Evolutionary conservation across 2,797 vertebrate genomes (phyloP).

Genomic region (Lagorchestes hirsutus): DNA sequence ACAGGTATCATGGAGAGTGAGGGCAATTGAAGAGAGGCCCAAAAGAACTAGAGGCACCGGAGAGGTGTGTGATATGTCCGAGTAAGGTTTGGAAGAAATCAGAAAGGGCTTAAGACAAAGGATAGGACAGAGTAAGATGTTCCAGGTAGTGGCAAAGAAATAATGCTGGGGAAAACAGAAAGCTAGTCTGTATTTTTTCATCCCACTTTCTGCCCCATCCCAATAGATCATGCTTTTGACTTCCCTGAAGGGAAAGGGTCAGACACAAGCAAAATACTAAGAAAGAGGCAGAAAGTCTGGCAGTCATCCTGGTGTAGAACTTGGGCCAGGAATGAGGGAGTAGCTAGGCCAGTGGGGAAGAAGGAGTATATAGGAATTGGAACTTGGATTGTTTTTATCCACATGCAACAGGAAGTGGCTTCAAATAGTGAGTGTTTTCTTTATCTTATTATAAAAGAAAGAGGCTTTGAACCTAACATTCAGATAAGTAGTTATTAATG

Average conservation of each 20-base stretch:
- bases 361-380: neutral
- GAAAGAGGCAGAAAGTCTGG: neutral
- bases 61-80: neutral
- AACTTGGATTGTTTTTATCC: constrained; percentile 35
- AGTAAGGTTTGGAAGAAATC: neutral
- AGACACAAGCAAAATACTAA: neutral
- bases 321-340: neutral
- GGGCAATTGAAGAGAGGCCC: neutral
- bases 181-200: neutral
- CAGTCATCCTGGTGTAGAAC: neutral
- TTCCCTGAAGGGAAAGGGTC: neutral
- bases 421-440: constrained; percentile 61
- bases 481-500: constrained; percentile 57
- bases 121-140: neutral
- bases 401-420: constrained; percentile 31
- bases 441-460: constrained; percentile 69
- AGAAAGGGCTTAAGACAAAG: neutral
- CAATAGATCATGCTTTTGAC: neutral
- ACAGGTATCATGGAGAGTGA: neutral
- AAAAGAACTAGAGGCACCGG: neutral
- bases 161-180: neutral
- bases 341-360: neutral
- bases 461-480: constrained; percentile 80
- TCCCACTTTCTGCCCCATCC: neutral
- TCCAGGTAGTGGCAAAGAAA: neutral